These are phyloP conservation scores for Bujurquina vittata DNA, from an alignment of 2,113 vertebrate species.

Conservation along the genomic window DNA sequence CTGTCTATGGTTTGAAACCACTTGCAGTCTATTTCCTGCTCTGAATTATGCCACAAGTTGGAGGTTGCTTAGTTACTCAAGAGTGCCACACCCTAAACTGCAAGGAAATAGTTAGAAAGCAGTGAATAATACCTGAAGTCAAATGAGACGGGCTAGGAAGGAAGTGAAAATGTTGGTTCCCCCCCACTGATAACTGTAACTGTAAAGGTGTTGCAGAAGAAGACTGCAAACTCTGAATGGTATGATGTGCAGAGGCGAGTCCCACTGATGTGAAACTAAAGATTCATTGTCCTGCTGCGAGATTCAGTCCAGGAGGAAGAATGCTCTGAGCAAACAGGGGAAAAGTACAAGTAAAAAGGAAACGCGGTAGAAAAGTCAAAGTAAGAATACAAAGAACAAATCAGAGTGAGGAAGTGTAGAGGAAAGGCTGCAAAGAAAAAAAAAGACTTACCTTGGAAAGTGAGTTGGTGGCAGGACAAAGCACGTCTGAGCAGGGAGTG, in stretches of 20 bases:
- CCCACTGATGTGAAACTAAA: background rate
- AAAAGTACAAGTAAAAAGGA: background rate
- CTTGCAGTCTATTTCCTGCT: background rate
- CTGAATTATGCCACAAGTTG: background rate
- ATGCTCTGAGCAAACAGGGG: slow-evolving; percentile 42
- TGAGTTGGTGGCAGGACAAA: background rate
- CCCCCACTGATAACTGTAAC: background rate
- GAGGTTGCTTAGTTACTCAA: background rate
- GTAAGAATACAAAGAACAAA: background rate
- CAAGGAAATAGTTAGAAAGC: slow-evolving; percentile 29
- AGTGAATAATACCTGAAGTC: background rate
- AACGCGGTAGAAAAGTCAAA: background rate
- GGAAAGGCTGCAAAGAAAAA: background rate
- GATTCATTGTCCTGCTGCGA: slow-evolving; percentile 3
- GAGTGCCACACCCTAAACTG: slow-evolving; percentile 14
- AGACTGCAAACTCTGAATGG: background rate
- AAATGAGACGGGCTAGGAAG: background rate
- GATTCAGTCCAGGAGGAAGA: slow-evolving; percentile 35
- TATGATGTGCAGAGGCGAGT: background rate
- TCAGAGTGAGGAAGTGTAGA: background rate
- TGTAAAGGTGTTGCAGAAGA: background rate
- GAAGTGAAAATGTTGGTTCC: background rate
- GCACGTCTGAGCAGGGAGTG: slow-evolving; percentile 32
- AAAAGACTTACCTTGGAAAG: slow-evolving; percentile 58
- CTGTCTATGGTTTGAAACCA: background rate